Conservation (phyloP, 2,797 vertebrate genomes). For the Eutrigla gurnardus region DNA sequence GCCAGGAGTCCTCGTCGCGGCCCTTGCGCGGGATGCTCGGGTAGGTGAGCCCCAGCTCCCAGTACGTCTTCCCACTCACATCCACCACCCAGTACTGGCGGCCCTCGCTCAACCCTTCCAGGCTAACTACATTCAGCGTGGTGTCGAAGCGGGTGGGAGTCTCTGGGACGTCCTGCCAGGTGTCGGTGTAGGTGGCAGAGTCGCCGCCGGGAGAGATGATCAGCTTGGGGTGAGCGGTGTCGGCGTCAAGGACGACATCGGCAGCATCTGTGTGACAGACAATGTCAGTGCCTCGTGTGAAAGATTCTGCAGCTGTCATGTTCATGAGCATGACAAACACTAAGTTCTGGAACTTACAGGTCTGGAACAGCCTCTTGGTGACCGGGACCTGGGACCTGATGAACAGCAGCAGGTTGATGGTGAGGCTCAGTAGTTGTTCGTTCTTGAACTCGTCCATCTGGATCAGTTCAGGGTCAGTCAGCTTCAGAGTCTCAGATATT, state of each 20-base stretch:
- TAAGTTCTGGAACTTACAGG: slow-evolving; percentile 67
- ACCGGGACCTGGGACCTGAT: slow-evolving; percentile 79
- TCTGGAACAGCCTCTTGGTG: slow-evolving; percentile 78
- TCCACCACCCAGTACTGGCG: slow-evolving; percentile 81
- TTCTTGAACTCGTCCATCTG: slow-evolving; percentile 77
- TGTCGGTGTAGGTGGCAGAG: slow-evolving; percentile 69
- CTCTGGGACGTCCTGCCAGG: slow-evolving; percentile 77
- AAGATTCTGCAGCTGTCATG: background rate
- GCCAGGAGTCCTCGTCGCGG: slow-evolving; percentile 74
- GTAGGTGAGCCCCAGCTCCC: slow-evolving; percentile 82
- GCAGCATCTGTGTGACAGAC: slow-evolving; percentile 62
- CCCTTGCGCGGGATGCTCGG: slow-evolving; percentile 74
- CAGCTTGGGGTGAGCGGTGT: slow-evolving; percentile 79
- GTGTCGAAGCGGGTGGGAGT: slow-evolving; percentile 72
- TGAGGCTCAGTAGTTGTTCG: slow-evolving; percentile 74
- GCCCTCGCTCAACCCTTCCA: slow-evolving; percentile 66
- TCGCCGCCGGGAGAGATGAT: slow-evolving; percentile 73
- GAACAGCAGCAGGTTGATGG: slow-evolving; percentile 78
- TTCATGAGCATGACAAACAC: background rate
- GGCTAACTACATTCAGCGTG: slow-evolving; percentile 76
- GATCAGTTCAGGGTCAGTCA: slow-evolving; percentile 71
- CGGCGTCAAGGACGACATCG: slow-evolving; percentile 66
- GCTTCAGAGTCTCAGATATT: slow-evolving; percentile 65
- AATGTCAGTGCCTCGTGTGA: background rate
- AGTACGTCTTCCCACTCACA: slow-evolving; percentile 79